Base-by-base conservation (phyloP, 2,113 vertebrate genomes). In the Nibea coibor region DNA sequence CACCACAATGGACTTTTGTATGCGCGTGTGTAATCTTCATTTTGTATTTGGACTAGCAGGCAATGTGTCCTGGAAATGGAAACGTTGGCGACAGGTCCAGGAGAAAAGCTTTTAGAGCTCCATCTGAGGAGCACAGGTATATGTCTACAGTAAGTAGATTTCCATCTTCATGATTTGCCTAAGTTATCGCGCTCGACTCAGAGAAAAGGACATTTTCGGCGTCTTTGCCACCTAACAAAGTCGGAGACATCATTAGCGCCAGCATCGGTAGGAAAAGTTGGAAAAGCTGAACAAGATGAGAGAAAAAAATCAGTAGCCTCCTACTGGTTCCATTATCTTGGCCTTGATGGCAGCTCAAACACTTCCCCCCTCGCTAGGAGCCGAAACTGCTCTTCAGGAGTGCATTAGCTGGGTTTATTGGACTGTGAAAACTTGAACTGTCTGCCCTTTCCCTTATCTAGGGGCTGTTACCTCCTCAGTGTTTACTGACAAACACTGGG, bases 381-480 rank as follows among this genome's bases (percentile, higher is more conserved):
- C 81, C 65, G 63, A 43, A 69, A 51, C 63, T 2, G 66, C 80
- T 82, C 85, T 85, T 81, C 82, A 78, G 81, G 68, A 90, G 88
- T 78, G 81, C 92, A 91, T 93, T 94, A 90, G 72, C 82, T 39
- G 35, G 71, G 51, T 85, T 87, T 89, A 91, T 81, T 84, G 71
- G 63, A 68, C 89, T 59, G 82, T 92, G 82, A 91, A 80, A 63
- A 66, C 81, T 68, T 71, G 15, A 84, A 80, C 74, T 62, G 89
- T 85, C 76, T 72, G 70, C 47, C 78, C 88, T 69, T 66, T 73
- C 83, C 50, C 80, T 93, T 93, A 92, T 95, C 92, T 78, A 70
- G 9, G 14, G 4, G 26, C 50, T 22, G 39, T 65, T 72, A 57
- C 83, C 82, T 87, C 89, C 68, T 70, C 71, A 6, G 28, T 91